Evolutionary conservation across 30 jellyfish, hydroid and myxozoan species (phyloP), one percentile per base, ranked within the genome.

Genomic region (Aurelia aurita): DNA sequence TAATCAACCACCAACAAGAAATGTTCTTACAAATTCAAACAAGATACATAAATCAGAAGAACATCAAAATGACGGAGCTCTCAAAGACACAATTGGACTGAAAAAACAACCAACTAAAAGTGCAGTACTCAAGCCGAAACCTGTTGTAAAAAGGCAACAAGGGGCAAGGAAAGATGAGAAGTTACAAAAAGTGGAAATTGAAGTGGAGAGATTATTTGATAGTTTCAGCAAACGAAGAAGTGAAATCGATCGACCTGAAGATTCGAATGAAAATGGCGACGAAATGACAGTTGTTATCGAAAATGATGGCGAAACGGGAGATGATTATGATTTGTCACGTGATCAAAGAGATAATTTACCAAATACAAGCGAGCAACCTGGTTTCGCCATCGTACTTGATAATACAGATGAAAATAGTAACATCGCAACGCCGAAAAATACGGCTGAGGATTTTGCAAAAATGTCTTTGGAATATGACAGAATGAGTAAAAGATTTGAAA

Each of bases 251-350:
- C 85, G 66, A 22, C 78, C 79, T 21, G n/a, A 21, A 31, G 58
- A n/a, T 20, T 72, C 55, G 21, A 74, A 45, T 22, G 72, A 58
- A 6, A 64, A 85, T 67, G 88, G 54, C 20, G 69, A 75, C 39
- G 95, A 86, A 74, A 74, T 75, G 20, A 86, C 95, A 0, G 87
- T 86, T 14, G 82, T 86, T 23, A 75, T 86, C n/a, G 89, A 86
- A 51, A 74, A 74, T 75, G 95, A 86, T 65, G 95, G 71, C 23
- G 87, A 60, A 25, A 89, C 66, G 54, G 84, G 57, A 21, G 85
- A 74, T 34, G 82, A 61, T 7, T 68, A 57, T 14, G 43, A 16
- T 18, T 22, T 7, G 10, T 22, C 25, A 19, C 46, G 46, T 18
- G 84, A 71, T 14, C n/a, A 43, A 27, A 22, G 69, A 11, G 88